Conservation (phyloP, 2,888 invertebrate genomes). For the Sisyra nigra region DNA sequence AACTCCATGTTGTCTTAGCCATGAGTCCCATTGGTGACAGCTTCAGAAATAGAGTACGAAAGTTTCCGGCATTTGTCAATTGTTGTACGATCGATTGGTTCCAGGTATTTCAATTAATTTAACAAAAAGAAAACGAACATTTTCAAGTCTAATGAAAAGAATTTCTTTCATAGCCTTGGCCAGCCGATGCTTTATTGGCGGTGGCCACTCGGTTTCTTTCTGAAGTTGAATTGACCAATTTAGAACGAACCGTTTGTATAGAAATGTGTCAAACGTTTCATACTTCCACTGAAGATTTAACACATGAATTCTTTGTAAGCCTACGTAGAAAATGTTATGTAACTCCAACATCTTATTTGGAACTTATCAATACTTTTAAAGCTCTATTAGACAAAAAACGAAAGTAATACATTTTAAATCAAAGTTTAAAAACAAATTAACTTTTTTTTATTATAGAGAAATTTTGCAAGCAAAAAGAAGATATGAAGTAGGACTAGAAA, state of each 20-base stretch:
- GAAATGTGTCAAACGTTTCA: conserved; percentile 85
- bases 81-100: conserved; percentile 96
- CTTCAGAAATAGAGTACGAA: conserved; percentile 65
- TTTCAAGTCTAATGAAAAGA: neutral
- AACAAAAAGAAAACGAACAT: neutral
- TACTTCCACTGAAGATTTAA: conserved; percentile 58
- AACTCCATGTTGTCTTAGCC: conserved; percentile 74
- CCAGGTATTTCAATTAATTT: conserved; percentile 33
- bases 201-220: conserved; percentile 72
- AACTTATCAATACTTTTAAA: conserved; percentile 83
- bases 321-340: conserved; percentile 73
- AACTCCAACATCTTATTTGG: conserved; percentile 85
- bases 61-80: conserved; percentile 85
- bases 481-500: conserved; percentile 75
- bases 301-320: conserved; percentile 43
- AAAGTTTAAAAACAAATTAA: neutral
- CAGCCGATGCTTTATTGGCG: conserved; percentile 78
- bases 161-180: conserved; percentile 55
- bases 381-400: conserved; percentile 58
- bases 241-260: conserved; percentile 62
- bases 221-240: conserved; percentile 57
- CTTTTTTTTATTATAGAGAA: conserved; percentile 31
- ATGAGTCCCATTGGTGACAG: conserved; percentile 86
- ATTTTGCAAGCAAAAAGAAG: conserved; percentile 50
- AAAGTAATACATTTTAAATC: too few species aligned